phyloP scores from a whole-genome alignment of 2,113 vertebrate genomes.

The Urocynchramus pylzowi region DNA sequence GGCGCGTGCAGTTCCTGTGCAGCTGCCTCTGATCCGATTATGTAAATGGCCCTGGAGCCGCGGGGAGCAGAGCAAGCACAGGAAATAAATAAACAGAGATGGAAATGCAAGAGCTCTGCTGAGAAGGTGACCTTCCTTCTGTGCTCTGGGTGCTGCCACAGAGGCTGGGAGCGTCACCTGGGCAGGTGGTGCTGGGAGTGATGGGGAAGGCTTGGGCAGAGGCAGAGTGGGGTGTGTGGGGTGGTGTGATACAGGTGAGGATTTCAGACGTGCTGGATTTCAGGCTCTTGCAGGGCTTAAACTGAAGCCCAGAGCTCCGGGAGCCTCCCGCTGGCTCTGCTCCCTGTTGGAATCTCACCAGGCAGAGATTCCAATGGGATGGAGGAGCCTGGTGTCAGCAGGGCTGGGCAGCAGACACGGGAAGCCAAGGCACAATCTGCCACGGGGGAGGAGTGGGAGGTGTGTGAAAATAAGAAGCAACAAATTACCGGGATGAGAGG shows the following conservation, averaged over 20 bases:
- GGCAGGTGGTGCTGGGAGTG: background rate
- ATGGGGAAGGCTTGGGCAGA: background rate
- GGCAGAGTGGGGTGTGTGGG: fast-evolving
- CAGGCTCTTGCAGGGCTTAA: background rate
- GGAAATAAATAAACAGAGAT: background rate
- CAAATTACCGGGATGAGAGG: background rate
- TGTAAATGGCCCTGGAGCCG: background rate
- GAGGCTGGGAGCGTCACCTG: background rate
- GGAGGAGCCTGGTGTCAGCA: fast-evolving
- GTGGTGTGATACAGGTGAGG: background rate
- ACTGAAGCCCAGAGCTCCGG: background rate
- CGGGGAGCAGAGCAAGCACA: background rate
- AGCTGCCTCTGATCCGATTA: background rate
- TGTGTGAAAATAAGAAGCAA: background rate
- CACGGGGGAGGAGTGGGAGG: background rate
- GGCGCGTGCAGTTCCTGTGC: background rate
- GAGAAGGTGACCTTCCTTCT: background rate
- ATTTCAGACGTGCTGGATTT: background rate
- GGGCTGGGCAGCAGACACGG: background rate
- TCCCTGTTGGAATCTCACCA: background rate
- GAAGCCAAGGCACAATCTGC: background rate
- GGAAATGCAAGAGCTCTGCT: background rate
- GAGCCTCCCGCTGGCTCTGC: fast-evolving
- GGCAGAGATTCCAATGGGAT: background rate
- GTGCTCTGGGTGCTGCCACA: background rate